Conservation (phyloP, 1,140 invertebrate genomes). For the Drosophila lini region DNA sequence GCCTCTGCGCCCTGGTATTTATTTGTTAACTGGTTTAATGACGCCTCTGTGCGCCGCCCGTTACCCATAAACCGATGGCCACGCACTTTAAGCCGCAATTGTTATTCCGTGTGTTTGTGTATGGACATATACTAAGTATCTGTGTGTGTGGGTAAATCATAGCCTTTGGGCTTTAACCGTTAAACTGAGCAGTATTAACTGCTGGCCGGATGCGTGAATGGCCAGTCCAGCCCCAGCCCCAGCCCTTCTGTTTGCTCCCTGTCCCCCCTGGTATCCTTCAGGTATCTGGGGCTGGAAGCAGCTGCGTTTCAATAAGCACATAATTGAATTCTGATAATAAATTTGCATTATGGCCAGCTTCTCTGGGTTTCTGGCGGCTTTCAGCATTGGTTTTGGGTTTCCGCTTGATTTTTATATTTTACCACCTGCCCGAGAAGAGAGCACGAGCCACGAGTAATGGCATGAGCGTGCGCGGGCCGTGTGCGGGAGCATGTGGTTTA, state of each 20-base stretch:
- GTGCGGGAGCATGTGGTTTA: constrained; percentile 68
- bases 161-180: constrained; percentile 80
- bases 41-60: constrained; percentile 59
- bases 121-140: constrained; percentile 22
- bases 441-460: constrained; percentile 2
- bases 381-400: constrained; percentile 66
- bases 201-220: constrained; percentile 60
- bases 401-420: constrained; percentile 51
- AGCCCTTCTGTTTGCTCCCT: neutral
- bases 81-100: constrained; percentile 75
- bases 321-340: constrained; percentile 83
- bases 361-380: constrained; percentile 66
- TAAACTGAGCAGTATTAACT: constrained; percentile 79
- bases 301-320: constrained; percentile 83
- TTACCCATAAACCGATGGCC: constrained; percentile 66
- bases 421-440: constrained; percentile 25
- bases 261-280: constrained; percentile 17
- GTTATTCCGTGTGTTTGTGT: constrained; percentile 43
- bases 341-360: constrained; percentile 78
- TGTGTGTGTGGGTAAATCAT: constrained; percentile 65
- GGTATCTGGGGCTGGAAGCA: constrained; percentile 59
- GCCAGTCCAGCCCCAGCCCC: constrained; percentile 23
- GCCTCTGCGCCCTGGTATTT: constrained; percentile 66
- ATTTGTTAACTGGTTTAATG: constrained; percentile 83
- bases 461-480: constrained; percentile 5